phyloP scores from a whole-genome alignment of 2,113 vertebrate genomes.

The Corythaeola cristata region DNA sequence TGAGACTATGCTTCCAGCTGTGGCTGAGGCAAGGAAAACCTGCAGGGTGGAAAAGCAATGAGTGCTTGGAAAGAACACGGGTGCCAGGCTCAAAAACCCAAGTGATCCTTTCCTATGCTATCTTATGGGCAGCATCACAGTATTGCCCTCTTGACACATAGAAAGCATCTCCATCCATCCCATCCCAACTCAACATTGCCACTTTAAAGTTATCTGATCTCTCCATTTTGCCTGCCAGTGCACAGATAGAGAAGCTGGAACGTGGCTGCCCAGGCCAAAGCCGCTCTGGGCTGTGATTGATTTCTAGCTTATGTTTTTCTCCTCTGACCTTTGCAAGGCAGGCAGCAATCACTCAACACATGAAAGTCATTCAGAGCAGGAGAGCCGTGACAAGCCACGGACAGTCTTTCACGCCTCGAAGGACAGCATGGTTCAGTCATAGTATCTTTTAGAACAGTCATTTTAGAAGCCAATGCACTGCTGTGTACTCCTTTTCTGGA shows the following conservation, averaged over 20 bases:
- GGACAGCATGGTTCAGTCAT: neutral
- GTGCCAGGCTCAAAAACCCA: neutral
- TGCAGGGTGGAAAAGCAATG: neutral
- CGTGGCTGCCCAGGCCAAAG: neutral
- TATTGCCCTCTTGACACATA: neutral
- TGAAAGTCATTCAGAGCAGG: neutral
- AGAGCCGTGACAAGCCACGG: neutral
- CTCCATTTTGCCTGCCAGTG: neutral
- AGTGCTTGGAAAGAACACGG: neutral
- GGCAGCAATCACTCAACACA: neutral
- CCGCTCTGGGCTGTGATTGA: neutral
- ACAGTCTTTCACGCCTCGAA: neutral
- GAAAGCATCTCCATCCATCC: neutral
- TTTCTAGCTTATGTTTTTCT: neutral
- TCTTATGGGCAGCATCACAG: neutral
- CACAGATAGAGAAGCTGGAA: neutral
- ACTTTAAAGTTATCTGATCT: neutral
- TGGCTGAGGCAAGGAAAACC: neutral
- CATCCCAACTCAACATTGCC: neutral
- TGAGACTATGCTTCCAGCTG: neutral
- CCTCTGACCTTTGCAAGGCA: conserved; percentile 20
- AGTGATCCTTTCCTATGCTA: neutral
- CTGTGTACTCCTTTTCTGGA: neutral
- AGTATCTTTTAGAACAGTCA: neutral
- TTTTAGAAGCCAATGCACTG: neutral